phyloP scores from a whole-genome alignment of 2,113 vertebrate species.

The Macrotis lagotis region DNA sequence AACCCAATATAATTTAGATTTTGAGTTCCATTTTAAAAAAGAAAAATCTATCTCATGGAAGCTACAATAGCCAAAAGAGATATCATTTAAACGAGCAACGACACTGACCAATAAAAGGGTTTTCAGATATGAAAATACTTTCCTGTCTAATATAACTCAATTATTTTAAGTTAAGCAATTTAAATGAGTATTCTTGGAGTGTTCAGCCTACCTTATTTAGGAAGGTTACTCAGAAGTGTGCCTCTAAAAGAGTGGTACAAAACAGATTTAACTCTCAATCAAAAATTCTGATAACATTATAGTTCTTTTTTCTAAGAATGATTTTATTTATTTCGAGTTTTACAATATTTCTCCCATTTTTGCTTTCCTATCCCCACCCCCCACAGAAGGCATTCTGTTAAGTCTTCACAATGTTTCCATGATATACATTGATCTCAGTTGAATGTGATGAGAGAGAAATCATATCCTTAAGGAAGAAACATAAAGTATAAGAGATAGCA shows the following conservation, averaged over 20 bases:
- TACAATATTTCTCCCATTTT: too few relatives aligned
- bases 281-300: conserved; percentile 39
- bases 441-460: too few relatives aligned
- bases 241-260: conserved; percentile 15
- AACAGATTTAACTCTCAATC: neutral
- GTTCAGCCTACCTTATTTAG: conserved; percentile 12
- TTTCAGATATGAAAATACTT: conserved; percentile 49
- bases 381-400: too few relatives aligned
- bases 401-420: too few relatives aligned
- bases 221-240: conserved; percentile 18
- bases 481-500: too few relatives aligned
- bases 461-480: too few relatives aligned
- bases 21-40: conserved; percentile 30
- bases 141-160: conserved; percentile 36
- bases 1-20: conserved; percentile 22
- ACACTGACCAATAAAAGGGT: conserved; percentile 22
- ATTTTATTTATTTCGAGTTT: too few relatives aligned
- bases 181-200: conserved; percentile 24
- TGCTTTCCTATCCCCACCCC: too few relatives aligned
- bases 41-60: neutral
- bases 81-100: conserved; percentile 38
- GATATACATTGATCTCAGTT: too few relatives aligned
- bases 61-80: neutral
- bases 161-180: conserved; percentile 36
- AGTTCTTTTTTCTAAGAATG: too few relatives aligned